Conservation (phyloP, 2,113 vertebrate genomes). For the Bothrops jararaca region DNA sequence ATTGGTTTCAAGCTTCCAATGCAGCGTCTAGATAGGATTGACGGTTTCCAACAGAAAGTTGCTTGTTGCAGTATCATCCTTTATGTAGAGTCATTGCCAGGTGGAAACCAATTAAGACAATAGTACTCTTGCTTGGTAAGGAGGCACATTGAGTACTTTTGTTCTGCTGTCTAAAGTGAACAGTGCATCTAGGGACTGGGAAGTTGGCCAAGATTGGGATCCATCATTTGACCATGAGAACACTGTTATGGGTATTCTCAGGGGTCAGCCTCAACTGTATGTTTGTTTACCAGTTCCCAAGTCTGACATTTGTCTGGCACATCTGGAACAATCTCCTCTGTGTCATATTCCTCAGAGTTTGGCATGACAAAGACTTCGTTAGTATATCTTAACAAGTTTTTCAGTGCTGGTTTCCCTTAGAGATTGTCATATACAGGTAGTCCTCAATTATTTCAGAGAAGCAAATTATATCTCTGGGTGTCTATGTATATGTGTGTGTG, state of each 20-base stretch:
- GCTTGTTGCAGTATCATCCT: neutral
- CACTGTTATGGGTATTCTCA: neutral
- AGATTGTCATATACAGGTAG: neutral
- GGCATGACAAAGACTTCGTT: neutral
- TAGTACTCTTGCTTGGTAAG: neutral
- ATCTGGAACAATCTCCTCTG: neutral
- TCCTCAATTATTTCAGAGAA: neutral
- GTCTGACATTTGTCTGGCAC: neutral
- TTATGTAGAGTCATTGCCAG: neutral
- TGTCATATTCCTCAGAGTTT: neutral
- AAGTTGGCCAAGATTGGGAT: neutral
- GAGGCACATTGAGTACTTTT: neutral
- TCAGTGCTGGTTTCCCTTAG: neutral
- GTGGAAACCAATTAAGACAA: neutral
- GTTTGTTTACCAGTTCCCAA: neutral
- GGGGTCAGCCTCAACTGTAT: neutral
- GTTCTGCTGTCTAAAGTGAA: neutral
- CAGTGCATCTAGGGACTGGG: neutral
- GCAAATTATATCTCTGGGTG: too few species aligned
- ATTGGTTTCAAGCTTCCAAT: neutral
- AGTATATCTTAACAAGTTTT: neutral
- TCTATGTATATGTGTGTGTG: too few species aligned
- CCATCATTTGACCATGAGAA: neutral
- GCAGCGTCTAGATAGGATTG: neutral
- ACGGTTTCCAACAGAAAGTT: neutral